These are phyloP conservation scores for Bucco capensis DNA, from an alignment of 2,113 vertebrate species.

Conservation along the genomic window DNA sequence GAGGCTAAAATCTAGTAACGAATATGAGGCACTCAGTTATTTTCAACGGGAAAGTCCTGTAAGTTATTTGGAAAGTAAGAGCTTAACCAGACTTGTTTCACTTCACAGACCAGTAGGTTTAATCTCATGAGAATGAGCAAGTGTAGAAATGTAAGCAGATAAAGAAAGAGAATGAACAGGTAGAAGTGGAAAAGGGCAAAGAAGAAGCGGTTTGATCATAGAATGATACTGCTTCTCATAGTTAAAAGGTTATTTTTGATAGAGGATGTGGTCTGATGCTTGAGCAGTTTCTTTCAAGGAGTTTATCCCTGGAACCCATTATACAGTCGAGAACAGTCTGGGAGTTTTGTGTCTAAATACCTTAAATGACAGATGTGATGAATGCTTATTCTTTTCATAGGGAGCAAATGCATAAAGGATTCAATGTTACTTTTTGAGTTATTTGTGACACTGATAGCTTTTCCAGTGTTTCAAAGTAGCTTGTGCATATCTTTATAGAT, in stretches of 20 bases:
- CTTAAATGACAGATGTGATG: neutral
- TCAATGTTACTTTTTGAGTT: neutral
- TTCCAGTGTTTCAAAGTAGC: neutral
- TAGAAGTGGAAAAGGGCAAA: neutral
- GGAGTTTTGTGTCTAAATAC: neutral
- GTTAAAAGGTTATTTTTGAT: neutral
- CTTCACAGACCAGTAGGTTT: neutral
- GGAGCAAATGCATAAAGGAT: neutral
- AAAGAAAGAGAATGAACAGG: neutral
- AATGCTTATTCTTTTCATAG: neutral
- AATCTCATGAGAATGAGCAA: neutral
- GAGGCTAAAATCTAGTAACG: neutral
- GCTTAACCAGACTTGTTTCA: neutral
- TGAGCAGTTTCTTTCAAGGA: neutral
- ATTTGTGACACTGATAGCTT: neutral
- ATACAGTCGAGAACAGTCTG: neutral
- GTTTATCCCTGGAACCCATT: neutral
- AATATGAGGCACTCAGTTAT: neutral
- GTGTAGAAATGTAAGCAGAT: neutral
- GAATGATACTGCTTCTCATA: neutral
- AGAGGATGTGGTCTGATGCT: neutral
- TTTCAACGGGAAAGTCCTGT: neutral
- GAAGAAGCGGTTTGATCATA: neutral
- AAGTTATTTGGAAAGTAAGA: neutral
- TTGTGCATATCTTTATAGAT: neutral